These are phyloP conservation scores for Apostichopus japonicus DNA, from an alignment of 35 echinoderm and acorn worm species.

Conservation along the genomic window DNA sequence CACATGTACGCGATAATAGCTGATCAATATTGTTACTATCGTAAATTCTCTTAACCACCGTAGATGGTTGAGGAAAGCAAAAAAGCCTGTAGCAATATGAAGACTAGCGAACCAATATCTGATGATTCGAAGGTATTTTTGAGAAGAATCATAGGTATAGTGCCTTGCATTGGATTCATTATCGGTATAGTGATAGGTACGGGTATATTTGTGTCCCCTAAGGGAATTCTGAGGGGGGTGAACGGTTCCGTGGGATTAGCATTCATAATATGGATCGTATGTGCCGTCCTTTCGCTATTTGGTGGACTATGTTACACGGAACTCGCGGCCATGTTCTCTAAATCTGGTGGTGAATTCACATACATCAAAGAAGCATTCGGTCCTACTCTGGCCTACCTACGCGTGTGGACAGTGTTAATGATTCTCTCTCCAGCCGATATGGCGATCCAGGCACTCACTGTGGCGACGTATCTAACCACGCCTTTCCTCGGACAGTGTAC, in stretches of 20 bases:
- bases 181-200: constrained; percentile 88
- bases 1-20: too few species aligned
- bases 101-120: neutral
- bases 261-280: constrained; percentile 70
- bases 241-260: constrained; percentile 83
- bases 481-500: constrained; percentile 49
- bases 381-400: constrained; percentile 59
- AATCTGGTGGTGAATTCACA: constrained; percentile 88
- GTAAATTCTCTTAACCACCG: too few species aligned
- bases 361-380: constrained; percentile 84
- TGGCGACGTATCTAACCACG: constrained; percentile 62
- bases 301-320: constrained; percentile 87
- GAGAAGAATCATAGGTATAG: neutral
- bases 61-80: too few species aligned
- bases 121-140: constrained; percentile 36
- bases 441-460: constrained; percentile 55
- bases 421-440: constrained; percentile 57
- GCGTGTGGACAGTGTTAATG: constrained; percentile 67
- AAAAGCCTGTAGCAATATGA: too few species aligned
- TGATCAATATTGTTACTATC: too few species aligned
- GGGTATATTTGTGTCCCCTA: constrained; percentile 90
- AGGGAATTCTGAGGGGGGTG: constrained; percentile 50
- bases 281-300: constrained; percentile 65
- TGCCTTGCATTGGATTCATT: constrained; percentile 52
- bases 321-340: constrained; percentile 70